Base-by-base conservation (phyloP, 1,140 invertebrate species). In the Micrasema longulum region DNA sequence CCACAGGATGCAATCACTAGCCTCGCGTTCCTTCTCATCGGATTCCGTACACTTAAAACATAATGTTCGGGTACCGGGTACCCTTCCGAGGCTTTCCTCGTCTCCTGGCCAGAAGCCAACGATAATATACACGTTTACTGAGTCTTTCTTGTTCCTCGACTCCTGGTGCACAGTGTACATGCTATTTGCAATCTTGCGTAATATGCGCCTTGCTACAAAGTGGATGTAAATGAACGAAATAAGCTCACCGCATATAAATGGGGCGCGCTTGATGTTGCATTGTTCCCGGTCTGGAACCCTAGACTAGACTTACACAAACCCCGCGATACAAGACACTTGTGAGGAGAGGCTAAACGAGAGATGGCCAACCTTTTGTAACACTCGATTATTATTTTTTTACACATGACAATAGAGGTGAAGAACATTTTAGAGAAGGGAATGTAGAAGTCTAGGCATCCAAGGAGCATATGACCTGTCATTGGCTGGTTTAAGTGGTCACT, bases 81-180 rank as follows among this genome's bases (percentile, higher is more conserved):
- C 68, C 62, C 64, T 73, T 73, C 63, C 60, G 64, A 26, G 64
- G 64, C 65, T 53, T 62, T 55, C 47, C 55, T 48, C 71, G 41
- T 73, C 68, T 52, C 53, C 64, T 75, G 73, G 73, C 63, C 69
- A 55, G 69, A 68, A 68, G 73, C 73, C 73, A 75, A 68, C 55
- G 57, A 66, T 71, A 75, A 75, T 71, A 71, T 67, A 75, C 68
- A 74, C 68, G 67, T 68, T 69, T 63, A 67, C 50, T 60, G 71
- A 60, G 26, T 67, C 50, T 72, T 67, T 62, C 64, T 50, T 68
- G 31, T 50, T 66, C 41, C 53, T 35, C 31, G 26, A 4, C 7
- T 7, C 26, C 7, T n/a, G 22, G 22, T 60, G n/a, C 47, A 12
- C 26, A 7, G 26, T 4, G 66, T 62, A 63, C 22, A 71, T 14